Conservation (phyloP, 2,888 invertebrate genomes). For the Cetonia aurata region DNA sequence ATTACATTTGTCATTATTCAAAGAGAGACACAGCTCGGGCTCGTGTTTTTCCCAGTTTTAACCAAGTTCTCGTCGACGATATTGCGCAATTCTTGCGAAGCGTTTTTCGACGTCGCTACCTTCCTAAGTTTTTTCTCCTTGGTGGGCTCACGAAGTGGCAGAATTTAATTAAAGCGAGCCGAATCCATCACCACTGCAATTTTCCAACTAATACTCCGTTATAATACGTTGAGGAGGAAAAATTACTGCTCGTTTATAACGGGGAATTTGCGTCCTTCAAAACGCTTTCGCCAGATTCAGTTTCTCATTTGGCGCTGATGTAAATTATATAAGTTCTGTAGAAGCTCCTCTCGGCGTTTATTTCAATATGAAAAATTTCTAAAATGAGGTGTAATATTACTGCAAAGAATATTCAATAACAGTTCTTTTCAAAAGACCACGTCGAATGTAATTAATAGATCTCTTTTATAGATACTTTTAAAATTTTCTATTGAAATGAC, state of each 20-base stretch:
- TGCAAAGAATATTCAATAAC: not conserved
- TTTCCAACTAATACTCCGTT: conserved; percentile 59
- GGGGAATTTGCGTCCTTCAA: conserved; percentile 57
- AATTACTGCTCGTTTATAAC: conserved; percentile 60
- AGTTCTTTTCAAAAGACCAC: too few relatives aligned
- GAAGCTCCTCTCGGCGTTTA: conserved; percentile 13
- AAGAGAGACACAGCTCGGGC: conserved; percentile 20
- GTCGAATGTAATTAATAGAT: too few relatives aligned
- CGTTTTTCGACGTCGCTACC: conserved; percentile 49
- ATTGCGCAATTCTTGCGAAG: conserved; percentile 44
- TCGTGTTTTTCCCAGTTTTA: conserved; percentile 22
- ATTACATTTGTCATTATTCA: conserved; percentile 38
- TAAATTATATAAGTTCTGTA: conserved; percentile 42
- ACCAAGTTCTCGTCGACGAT: conserved; percentile 33
- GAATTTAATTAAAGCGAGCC: conserved; percentile 60
- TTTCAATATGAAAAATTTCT: conserved; percentile 20
- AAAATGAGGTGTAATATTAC: not conserved
- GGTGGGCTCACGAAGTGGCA: conserved; percentile 53
- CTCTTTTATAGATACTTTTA: too few relatives aligned
- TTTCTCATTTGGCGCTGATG: conserved; percentile 48
- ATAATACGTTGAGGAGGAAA: conserved; percentile 57
- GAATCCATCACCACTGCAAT: conserved; percentile 59
- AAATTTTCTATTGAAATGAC: too few relatives aligned
- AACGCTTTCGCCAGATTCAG: conserved; percentile 47
- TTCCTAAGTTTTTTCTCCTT: conserved; percentile 46